These are phyloP conservation scores for Lanistes nyassanus DNA, from an alignment of 1,140 invertebrate species.

Conservation along the genomic window DNA sequence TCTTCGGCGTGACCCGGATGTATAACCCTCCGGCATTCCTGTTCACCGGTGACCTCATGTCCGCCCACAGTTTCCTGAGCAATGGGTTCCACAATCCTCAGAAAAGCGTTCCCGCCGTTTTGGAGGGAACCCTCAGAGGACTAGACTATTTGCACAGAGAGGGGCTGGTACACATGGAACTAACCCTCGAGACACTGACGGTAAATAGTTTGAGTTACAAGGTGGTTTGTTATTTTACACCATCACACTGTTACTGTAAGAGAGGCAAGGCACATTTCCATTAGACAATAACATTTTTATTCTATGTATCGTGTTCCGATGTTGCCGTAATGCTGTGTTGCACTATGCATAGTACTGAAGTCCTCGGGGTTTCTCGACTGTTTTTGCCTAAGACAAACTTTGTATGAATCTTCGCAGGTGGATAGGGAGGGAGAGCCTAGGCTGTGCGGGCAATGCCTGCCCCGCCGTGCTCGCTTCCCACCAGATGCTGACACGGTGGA, in stretches of 20 bases:
- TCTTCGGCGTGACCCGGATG: constrained; percentile 43
- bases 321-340: background rate
- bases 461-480: constrained; percentile 36
- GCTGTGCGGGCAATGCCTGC: constrained; percentile 39
- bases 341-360: too few relatives aligned
- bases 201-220: constrained; percentile 31
- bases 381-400: too few relatives aligned
- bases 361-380: too few relatives aligned
- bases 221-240: background rate
- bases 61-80: constrained; percentile 29
- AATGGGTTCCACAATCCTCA: constrained; percentile 27
- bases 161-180: constrained; percentile 53
- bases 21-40: constrained; percentile 37
- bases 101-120: constrained; percentile 28
- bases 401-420: constrained; percentile 30
- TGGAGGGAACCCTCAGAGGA: constrained; percentile 30
- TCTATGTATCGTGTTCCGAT: background rate
- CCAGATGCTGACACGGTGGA: constrained; percentile 12
- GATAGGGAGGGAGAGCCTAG: constrained; percentile 33
- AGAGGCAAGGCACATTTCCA: background rate
- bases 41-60: constrained; percentile 40
- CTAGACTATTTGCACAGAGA: constrained; percentile 48
- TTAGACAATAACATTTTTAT: too few relatives aligned
- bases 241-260: background rate
- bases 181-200: constrained; percentile 50